Evolutionary conservation across 2,888 invertebrate species (phyloP).

Genomic region (Acanthosepion pharaonis): DNA sequence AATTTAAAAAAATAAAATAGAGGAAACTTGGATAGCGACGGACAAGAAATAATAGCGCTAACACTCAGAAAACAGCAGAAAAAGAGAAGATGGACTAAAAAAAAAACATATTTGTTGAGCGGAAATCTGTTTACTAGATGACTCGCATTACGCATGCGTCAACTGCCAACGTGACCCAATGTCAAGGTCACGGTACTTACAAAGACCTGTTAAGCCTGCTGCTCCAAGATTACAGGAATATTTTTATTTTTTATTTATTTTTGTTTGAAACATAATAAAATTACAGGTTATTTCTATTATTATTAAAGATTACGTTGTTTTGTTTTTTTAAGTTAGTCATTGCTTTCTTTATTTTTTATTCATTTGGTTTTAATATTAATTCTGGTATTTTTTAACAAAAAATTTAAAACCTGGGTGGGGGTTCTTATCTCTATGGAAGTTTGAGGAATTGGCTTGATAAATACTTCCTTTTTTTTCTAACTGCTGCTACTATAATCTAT

Average conservation of each 20-base stretch:
- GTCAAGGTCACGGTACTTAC: conserved; percentile 17
- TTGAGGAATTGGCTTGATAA: too few species aligned
- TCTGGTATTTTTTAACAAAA: too few species aligned
- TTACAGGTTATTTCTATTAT: neutral
- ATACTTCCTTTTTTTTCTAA: neutral
- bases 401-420: too few species aligned
- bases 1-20: neutral
- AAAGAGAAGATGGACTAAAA: neutral
- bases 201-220: conserved; percentile 20
- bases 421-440: too few species aligned
- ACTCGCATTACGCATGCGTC: conserved; percentile 33
- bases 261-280: neutral
- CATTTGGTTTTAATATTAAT: neutral
- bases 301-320: neutral
- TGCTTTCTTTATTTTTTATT: neutral
- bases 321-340: neutral
- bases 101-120: conserved; percentile 14
- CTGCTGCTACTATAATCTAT: neutral
- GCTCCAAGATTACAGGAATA: neutral
- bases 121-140: conserved; percentile 6
- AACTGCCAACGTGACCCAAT: conserved; percentile 33
- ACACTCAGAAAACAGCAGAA: neutral
- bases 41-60: neutral
- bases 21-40: neutral
- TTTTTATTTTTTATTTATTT: neutral